phyloP scores from a whole-genome alignment of 1,140 invertebrate genomes.

The Eupristina koningsbergeri region DNA sequence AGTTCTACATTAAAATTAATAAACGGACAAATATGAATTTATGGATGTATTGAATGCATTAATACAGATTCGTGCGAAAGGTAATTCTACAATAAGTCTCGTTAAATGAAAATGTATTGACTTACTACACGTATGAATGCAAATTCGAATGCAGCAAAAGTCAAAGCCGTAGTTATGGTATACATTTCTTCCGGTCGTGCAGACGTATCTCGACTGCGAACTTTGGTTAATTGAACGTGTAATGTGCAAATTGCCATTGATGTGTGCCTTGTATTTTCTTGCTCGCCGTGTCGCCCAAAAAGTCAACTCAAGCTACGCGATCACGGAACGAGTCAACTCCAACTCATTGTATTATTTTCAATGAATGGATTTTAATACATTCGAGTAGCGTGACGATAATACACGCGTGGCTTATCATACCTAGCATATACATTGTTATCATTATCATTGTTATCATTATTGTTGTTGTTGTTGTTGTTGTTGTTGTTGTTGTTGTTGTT shows the following conservation, averaged over 20 bases:
- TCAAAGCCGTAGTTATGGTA: background rate
- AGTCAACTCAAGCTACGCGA: background rate
- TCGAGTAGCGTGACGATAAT: no score
- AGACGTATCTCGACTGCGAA: background rate
- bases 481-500: no score
- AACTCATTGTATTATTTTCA: background rate
- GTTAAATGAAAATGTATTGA: constrained; percentile 9
- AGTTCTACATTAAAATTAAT: no score
- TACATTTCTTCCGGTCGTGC: background rate
- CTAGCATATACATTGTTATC: no score
- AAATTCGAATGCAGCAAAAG: no score
- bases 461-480: no score
- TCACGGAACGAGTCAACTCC: background rate
- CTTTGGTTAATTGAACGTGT: background rate
- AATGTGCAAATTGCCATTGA: constrained; percentile 1
- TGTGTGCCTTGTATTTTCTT: background rate
- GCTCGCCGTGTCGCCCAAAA: background rate
- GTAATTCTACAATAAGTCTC: background rate
- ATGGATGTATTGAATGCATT: background rate
- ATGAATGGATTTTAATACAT: background rate
- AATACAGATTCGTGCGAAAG: background rate
- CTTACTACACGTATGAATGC: background rate
- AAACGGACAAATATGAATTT: background rate
- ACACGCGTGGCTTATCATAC: no score
- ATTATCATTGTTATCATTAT: no score